Percentiles rank a stretch among this genome's conserved stretches.
Evolutionary conservation across 2,797 vertebrate genomes (phyloP).

Genomic region (Enteromius paludinosus): DNA sequence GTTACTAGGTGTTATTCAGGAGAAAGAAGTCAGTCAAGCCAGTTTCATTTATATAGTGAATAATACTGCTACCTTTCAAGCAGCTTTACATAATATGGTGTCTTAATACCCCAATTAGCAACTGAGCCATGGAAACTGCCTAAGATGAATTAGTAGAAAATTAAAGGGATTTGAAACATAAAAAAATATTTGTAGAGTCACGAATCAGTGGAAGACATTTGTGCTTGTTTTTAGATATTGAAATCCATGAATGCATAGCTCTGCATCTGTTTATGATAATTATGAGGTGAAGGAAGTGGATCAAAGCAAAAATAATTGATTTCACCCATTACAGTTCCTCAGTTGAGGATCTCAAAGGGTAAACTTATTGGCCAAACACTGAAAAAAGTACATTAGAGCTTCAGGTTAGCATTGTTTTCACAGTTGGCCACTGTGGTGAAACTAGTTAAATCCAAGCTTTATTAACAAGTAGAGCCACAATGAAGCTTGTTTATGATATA

Average conservation of each 20-base stretch:
- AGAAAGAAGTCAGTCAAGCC: neutral
- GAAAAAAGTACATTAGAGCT: neutral
- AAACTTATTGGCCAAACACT: neutral
- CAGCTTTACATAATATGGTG: constrained; percentile 6
- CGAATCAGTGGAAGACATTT: neutral
- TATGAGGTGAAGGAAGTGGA: constrained; percentile 1
- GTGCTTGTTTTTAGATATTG: neutral
- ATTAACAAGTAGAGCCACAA: neutral
- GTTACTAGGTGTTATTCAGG: neutral
- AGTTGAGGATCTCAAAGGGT: neutral
- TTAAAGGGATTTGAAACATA: neutral
- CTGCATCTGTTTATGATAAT: neutral
- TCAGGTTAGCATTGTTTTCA: neutral
- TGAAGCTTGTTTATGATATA: neutral
- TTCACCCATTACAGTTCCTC: neutral
- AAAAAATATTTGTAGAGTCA: neutral
- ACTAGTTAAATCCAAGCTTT: neutral
- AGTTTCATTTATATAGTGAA: neutral
- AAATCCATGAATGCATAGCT: neutral
- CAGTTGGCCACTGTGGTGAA: neutral
- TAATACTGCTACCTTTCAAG: neutral
- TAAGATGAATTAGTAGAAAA: neutral
- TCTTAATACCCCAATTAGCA: neutral
- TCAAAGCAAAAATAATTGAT: neutral
- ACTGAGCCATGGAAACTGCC: neutral